phyloP scores from a whole-genome alignment of 2,888 invertebrate species.

The Nemotelus pantherinus region DNA sequence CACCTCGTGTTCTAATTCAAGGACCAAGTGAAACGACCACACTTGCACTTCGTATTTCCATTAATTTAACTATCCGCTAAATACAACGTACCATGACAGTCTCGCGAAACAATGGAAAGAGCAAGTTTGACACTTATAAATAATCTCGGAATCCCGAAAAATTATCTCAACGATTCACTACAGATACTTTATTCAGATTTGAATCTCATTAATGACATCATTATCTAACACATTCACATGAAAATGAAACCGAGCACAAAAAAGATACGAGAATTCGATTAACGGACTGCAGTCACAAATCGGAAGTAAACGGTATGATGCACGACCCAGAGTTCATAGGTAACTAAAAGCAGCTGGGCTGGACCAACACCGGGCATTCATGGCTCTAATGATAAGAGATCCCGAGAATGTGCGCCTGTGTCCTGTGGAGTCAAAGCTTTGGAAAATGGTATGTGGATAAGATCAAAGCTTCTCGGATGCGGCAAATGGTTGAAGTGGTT shows the following conservation, averaged over 20 bases:
- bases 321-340: not conserved
- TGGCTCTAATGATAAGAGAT: conserved; percentile 26
- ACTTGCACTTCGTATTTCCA: too few relatives aligned
- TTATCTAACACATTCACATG: not conserved
- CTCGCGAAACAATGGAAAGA: too few relatives aligned
- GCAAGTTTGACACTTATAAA: too few relatives aligned
- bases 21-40: too few relatives aligned
- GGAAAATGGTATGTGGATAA: not conserved
- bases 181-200: too few relatives aligned
- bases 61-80: too few relatives aligned
- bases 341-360: conserved; percentile 35
- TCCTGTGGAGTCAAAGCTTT: not conserved
- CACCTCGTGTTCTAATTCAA: too few relatives aligned
- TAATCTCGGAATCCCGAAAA: too few relatives aligned
- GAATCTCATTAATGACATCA: too few relatives aligned
- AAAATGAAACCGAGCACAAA: not conserved
- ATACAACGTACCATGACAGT: too few relatives aligned
- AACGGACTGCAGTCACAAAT: not conserved
- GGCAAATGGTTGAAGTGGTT: not conserved
- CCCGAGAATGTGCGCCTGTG: conserved; percentile 1
- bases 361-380: conserved; percentile 29
- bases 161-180: too few relatives aligned
- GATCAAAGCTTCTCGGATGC: not conserved
- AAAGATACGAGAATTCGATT: not conserved
- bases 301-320: not conserved